These are phyloP conservation scores for Meiosimyza decipiens DNA, from an alignment of 2,888 invertebrate genomes.

Conservation along the genomic window DNA sequence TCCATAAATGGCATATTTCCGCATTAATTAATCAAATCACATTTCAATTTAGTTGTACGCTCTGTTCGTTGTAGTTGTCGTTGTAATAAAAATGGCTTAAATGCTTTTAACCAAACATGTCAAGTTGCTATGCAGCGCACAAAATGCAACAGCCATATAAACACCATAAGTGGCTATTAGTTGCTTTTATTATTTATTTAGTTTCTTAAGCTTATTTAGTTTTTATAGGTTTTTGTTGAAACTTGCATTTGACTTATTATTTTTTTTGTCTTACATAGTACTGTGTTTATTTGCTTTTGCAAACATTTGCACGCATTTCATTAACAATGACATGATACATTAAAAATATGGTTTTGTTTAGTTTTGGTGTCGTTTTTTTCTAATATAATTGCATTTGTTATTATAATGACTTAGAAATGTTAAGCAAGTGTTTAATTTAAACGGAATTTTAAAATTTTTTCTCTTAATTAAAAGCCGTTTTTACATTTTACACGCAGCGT, in stretches of 20 bases:
- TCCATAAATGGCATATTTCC: too few relatives aligned
- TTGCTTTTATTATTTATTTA: neutral
- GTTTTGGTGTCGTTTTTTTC: neutral
- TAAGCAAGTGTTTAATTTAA: neutral
- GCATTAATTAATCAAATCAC: too few relatives aligned
- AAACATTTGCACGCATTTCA: too few relatives aligned
- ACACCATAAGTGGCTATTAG: neutral
- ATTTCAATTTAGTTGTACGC: too few relatives aligned
- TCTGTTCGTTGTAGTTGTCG: too few relatives aligned
- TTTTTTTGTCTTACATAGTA: neutral
- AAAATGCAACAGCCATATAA: neutral
- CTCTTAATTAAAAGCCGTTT: too few relatives aligned
- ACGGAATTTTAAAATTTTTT: too few relatives aligned
- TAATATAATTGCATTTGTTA: slow-evolving; percentile 36
- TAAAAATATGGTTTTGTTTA: slow-evolving; percentile 29
- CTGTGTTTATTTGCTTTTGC: neutral
- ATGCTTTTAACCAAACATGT: slow-evolving; percentile 36
- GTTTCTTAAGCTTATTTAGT: neutral
- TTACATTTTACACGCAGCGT: too few relatives aligned
- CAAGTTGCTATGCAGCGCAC: slow-evolving; percentile 7
- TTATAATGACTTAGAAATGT: slow-evolving; percentile 24
- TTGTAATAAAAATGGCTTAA: slow-evolving; percentile 35
- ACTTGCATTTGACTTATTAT: neutral
- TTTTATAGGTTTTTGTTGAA: neutral
- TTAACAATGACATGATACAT: too few relatives aligned